Conservation (phyloP, 2,113 vertebrate species). For the Alethe diademata region DNA sequence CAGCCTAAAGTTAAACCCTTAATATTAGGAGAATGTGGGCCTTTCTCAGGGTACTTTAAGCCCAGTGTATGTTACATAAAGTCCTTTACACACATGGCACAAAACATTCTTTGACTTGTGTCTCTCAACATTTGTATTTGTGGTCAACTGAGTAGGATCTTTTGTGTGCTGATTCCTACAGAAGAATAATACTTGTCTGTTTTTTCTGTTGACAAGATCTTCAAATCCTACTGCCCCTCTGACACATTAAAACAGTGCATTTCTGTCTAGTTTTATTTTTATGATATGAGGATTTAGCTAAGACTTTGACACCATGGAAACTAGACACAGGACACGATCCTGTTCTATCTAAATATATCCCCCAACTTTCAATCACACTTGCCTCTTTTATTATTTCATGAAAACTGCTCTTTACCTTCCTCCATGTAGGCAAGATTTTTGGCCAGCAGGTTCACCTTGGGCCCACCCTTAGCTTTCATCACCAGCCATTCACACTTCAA, state of each 20-base stretch:
- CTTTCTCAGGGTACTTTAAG: neutral
- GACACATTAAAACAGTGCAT: constrained; percentile 45
- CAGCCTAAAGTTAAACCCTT: constrained; percentile 32
- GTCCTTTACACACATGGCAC: neutral
- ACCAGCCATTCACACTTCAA: constrained; percentile 11
- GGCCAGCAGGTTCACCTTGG: neutral
- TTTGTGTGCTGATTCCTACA: neutral
- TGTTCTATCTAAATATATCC: constrained; percentile 62
- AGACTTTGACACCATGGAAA: constrained; percentile 70
- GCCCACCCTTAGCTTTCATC: constrained; percentile 21
- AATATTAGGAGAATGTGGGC: neutral
- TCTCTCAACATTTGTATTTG: constrained; percentile 34
- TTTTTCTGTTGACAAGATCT: constrained; percentile 62
- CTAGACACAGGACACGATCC: constrained; percentile 48
- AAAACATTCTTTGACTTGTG: constrained; percentile 8
- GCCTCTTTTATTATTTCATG: constrained; percentile 12
- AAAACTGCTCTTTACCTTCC: constrained; percentile 42
- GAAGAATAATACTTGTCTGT: constrained; percentile 29
- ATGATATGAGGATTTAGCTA: constrained; percentile 48
- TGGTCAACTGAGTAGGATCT: neutral
- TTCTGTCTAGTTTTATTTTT: constrained; percentile 41
- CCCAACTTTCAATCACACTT: constrained; percentile 37
- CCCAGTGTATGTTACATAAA: constrained; percentile 15
- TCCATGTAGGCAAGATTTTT: constrained; percentile 8
- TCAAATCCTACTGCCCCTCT: constrained; percentile 38